Conservation (phyloP, 2,888 invertebrate species). For the Calliphora vomitoria region DNA sequence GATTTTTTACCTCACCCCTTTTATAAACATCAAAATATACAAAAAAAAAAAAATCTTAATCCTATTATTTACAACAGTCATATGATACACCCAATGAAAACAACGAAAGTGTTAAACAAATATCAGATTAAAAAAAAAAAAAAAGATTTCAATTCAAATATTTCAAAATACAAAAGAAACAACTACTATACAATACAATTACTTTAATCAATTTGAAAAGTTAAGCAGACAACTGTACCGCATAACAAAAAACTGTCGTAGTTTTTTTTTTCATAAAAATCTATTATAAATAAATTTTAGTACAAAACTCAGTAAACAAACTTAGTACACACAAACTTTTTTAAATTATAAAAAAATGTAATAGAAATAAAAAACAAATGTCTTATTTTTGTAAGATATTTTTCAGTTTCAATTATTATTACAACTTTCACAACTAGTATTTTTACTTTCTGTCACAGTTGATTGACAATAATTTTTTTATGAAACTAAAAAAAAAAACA, state of each 20-base stretch:
- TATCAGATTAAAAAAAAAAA: neutral
- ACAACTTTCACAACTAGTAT: slow-evolving; percentile 61
- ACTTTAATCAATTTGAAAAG: slow-evolving; percentile 11
- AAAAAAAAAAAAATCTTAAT: slow-evolving; percentile 4
- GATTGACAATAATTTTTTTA: slow-evolving; percentile 57
- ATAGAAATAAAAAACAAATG: neutral
- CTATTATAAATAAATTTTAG: neutral
- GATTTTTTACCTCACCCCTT: neutral
- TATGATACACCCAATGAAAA: slow-evolving; percentile 18
- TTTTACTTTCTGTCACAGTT: slow-evolving; percentile 60
- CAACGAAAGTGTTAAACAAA: slow-evolving; percentile 23
- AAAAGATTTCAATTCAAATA: neutral
- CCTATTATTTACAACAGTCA: slow-evolving; percentile 20
- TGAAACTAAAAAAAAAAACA: neutral
- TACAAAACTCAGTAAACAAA: neutral
- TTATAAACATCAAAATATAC: neutral
- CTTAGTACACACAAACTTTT: neutral
- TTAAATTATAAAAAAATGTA: slow-evolving; percentile 3
- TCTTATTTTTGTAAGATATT: neutral
- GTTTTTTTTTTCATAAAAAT: neutral
- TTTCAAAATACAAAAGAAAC: neutral
- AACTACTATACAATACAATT: neutral
- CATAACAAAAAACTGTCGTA: neutral
- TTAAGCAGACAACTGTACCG: neutral
- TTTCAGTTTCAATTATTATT: slow-evolving; percentile 2